A percentile compares a stretch with the other conserved stretches of the same genome.
These are phyloP conservation scores for Sclerurus mexicanus DNA, from an alignment of 2,113 vertebrate genomes.

Conservation along the genomic window DNA sequence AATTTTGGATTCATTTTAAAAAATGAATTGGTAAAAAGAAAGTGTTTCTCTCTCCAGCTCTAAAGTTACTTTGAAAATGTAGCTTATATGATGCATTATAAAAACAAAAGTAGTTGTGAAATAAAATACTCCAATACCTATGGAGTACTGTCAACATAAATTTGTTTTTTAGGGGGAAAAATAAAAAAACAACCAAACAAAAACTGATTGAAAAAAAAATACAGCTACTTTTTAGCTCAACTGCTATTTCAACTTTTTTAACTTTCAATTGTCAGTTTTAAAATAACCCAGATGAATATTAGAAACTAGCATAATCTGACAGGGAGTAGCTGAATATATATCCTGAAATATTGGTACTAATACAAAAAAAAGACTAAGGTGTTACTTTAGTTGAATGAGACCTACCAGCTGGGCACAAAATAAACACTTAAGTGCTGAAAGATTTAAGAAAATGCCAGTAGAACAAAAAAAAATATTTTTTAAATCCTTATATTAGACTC, in stretches of 20 bases:
- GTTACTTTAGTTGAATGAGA: not conserved
- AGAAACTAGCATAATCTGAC: not conserved
- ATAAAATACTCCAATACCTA: not conserved
- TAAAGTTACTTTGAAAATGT: not conserved
- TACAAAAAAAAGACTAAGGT: not conserved
- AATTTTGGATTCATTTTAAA: not conserved
- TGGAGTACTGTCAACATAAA: not conserved
- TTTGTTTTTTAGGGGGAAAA: fast-evolving
- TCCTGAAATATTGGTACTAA: not conserved
- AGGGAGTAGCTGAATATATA: not conserved
- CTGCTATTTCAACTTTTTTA: not conserved
- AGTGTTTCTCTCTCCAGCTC: not conserved
- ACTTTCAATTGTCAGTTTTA: not conserved
- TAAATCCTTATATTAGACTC: not conserved
- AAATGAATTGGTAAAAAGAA: not conserved
- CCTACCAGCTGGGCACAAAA: not conserved
- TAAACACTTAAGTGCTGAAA: not conserved
- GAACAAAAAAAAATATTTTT: not conserved
- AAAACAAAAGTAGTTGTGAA: not conserved
- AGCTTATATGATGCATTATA: not conserved
- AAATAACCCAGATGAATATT: not conserved
- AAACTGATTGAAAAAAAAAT: not conserved
- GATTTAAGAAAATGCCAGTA: not conserved
- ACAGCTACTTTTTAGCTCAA: not conserved
- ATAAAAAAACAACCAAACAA: not conserved